These are phyloP conservation scores for Bombus sylvicola DNA, from an alignment of 1,140 invertebrate genomes.

Conservation along the genomic window DNA sequence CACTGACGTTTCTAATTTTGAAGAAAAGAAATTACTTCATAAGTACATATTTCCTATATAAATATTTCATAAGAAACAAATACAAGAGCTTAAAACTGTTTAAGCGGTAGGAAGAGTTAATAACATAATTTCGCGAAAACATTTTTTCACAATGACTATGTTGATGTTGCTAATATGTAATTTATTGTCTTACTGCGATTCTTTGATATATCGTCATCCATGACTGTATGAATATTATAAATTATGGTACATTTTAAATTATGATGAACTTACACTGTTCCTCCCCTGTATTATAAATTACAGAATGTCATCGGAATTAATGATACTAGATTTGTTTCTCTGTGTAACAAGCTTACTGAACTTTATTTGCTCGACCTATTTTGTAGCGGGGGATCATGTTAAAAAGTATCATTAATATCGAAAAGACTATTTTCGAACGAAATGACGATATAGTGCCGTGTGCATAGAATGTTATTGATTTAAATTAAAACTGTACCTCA, in stretches of 20 bases:
- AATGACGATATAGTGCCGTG: background rate
- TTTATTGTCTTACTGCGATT: background rate
- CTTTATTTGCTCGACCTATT: constrained; percentile 32
- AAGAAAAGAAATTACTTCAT: background rate
- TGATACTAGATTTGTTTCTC: background rate
- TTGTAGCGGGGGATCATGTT: background rate
- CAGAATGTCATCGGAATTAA: background rate
- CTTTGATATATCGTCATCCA: too few relatives aligned
- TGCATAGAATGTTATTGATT: background rate
- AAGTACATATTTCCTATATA: background rate
- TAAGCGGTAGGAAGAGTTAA: background rate
- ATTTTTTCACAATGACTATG: background rate
- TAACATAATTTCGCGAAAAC: too few relatives aligned
- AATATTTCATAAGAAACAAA: too few relatives aligned
- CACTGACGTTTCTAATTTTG: background rate
- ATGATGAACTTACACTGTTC: background rate
- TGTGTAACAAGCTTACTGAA: constrained; percentile 6
- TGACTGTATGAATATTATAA: background rate
- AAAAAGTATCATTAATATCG: background rate
- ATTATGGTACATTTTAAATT: background rate
- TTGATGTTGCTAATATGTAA: background rate
- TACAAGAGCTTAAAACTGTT: too few relatives aligned
- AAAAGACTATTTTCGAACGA: background rate
- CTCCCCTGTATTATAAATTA: background rate
- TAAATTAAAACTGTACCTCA: background rate